Evolutionary conservation across 2,113 vertebrate genomes (phyloP), one percentile per base, ranked within the genome.

Genomic region (Petrocephalus microphthalmus): DNA sequence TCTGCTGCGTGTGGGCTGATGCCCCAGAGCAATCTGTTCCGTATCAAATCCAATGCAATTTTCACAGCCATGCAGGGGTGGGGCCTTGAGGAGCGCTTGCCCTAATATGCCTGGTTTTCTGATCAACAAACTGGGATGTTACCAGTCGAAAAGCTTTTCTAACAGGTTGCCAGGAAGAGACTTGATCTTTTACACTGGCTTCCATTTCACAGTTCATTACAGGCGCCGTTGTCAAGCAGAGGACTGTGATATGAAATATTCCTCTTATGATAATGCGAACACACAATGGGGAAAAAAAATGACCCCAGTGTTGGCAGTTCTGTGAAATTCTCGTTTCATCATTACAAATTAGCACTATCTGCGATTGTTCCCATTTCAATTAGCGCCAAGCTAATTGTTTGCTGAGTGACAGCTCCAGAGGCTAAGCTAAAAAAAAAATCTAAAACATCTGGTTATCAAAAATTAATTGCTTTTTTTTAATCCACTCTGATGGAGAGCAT

Each of bases 401-500:
- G 89, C 85, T 90, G 91, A 92, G 87, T 93, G 92, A 92, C 90
- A 92, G 90, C 88, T 92, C 90, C 88, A 90, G 81, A 88, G 90
- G 87, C 47, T 90, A 89, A 87, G 86, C 53, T 90, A 54, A 85
- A 90, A 84, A 85, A 64, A 29, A 67, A 84, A 85, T 78, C 87
- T 81, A 86, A 74, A 88, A 90, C 91, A 92, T 92, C 90, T 91
- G 92, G 91, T 93, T 93, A 93, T 93, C 89, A 89, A 90, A 92
- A 90, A 92, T 91, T 91, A 93, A 93, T 94, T 88, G 89, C 90
- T 42, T 93, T 92, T 91, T 85, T 90, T 91, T 60, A 88, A 91
- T 91, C 88, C 89, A 85, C 84, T 54, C 51, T 17, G 89, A 74
- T 92, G 89, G 89, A 87, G 90, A 90, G 88, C 86, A 89, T 90